Evolutionary conservation across 2,113 vertebrate species (phyloP), one percentile per base, ranked within the genome.

Genomic region (Albula goreensis): DNA sequence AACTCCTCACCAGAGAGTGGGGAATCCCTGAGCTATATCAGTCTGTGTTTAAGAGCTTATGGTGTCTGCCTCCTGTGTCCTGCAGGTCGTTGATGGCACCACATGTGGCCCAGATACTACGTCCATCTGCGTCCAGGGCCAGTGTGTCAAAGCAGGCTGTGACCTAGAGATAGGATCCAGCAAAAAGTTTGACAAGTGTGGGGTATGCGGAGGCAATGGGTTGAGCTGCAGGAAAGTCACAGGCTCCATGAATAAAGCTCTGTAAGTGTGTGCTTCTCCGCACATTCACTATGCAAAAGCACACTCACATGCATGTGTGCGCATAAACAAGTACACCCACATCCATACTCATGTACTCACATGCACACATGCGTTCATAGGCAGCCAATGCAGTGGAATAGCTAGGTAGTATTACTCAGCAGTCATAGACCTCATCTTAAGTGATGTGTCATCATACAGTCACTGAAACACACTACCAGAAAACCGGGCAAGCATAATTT

Each of bases 71-170:
- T 74, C 5, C 4, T 74, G 5, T 74, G 70, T 31, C 70, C 31
- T 86, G 41, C 90, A 99, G 98, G 98, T 99, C 78, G 96, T 96
- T 0, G 98, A 99, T 0, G 98, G 98, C 77, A 99, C 98, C 0
- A 94, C 96, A 17, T 99, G 98, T 9, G 97, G 97, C 0, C 98
- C 98, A 0, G 98, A 99, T 87, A 99, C 97, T 56, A 97, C 97
- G n/a, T 97, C 98, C 5, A 94, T 99, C 90, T 99, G 98, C 0
- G 97, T 99, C 31, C 96, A 96, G 0, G 98, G 98, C 79, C 98
- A 99, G 90, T 99, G 98, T 89, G 94, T 99, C 92, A 99, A 99
- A 90, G 98, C 98, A 0, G 98, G 98, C 88, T 99, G 98, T 50
- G 98, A 99, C 80, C 97, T 97, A 0, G 41, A 98, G 81, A 93